A percentile compares a stretch with the other conserved stretches of the same genome.
Evolutionary conservation across 2,113 vertebrate genomes (phyloP).

Genomic region (Bufo bufo): DNA sequence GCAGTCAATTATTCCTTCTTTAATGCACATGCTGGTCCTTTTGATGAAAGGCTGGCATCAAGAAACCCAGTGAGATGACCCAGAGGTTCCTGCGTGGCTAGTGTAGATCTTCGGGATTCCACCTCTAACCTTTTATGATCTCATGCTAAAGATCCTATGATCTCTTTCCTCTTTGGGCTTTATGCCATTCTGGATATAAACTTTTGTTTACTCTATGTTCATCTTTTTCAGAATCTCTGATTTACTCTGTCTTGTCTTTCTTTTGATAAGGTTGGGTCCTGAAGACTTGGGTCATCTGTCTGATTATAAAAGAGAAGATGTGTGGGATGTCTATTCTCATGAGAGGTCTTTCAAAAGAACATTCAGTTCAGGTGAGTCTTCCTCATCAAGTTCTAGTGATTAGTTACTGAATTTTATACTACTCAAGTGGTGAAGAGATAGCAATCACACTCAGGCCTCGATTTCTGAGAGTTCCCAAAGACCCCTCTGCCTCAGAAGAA

Average conservation of each 20-base stretch:
- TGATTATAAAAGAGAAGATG: background rate
- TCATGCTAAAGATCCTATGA: background rate
- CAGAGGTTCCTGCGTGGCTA: background rate
- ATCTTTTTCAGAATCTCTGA: background rate
- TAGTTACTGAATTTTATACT: background rate
- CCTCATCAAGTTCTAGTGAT: background rate
- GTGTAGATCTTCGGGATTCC: no score
- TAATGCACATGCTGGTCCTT: no score
- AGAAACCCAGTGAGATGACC: background rate
- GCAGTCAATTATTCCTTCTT: no score
- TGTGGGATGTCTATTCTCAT: background rate
- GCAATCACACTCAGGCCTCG: background rate
- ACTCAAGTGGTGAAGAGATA: background rate
- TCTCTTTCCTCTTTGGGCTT: background rate
- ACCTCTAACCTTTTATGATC: no score
- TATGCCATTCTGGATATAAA: no score
- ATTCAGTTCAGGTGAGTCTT: slow-evolving; percentile 14
- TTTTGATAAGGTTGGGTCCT: background rate
- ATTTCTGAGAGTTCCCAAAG: background rate
- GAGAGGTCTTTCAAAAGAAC: background rate
- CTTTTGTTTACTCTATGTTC: background rate
- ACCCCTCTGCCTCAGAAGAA: no score
- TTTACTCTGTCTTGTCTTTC: background rate
- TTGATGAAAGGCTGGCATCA: background rate
- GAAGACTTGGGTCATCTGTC: background rate